These are phyloP conservation scores for Python bivittatus DNA, from an alignment of 2,113 vertebrate species.

Conservation along the genomic window DNA sequence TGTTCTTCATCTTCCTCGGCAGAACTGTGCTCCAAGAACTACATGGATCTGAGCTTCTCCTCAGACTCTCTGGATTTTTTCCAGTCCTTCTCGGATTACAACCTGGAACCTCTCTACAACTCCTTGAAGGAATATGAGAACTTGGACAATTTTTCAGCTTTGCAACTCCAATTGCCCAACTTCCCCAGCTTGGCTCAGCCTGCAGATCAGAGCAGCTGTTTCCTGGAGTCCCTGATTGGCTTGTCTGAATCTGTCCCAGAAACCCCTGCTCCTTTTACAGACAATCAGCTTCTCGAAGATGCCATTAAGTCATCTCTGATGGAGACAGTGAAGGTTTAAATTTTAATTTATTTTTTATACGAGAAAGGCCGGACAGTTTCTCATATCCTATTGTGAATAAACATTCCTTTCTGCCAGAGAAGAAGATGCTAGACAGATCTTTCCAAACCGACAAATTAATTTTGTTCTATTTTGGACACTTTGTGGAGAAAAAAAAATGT, in stretches of 20 bases:
- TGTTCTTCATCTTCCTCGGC: slow-evolving; percentile 71
- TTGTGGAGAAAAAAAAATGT: slow-evolving; percentile 32
- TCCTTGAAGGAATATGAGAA: slow-evolving; percentile 88
- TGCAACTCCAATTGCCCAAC: slow-evolving; percentile 85
- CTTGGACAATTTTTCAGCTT: slow-evolving; percentile 81
- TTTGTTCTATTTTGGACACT: slow-evolving; percentile 56
- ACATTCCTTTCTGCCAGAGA: slow-evolving; percentile 17
- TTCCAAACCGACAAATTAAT: slow-evolving; percentile 52
- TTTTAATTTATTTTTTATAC: not conserved
- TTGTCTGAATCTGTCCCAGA: slow-evolving; percentile 87
- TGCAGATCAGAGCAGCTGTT: slow-evolving; percentile 82
- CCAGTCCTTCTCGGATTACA: slow-evolving; percentile 89
- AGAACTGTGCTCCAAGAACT: slow-evolving; percentile 80
- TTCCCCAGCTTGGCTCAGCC: slow-evolving; percentile 80
- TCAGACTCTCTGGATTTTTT: slow-evolving; percentile 93
- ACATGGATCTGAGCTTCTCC: slow-evolving; percentile 91
- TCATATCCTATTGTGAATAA: not conserved
- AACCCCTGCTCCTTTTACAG: slow-evolving; percentile 83
- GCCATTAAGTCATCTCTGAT: slow-evolving; percentile 86
- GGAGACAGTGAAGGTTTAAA: slow-evolving; percentile 89
- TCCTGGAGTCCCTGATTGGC: slow-evolving; percentile 92
- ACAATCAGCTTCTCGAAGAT: slow-evolving; percentile 93
- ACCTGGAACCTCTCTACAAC: slow-evolving; percentile 89
- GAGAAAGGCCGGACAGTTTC: not conserved
- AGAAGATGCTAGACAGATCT: slow-evolving; percentile 26